Evolutionary conservation across 1,140 invertebrate genomes (phyloP), one percentile per base, ranked within the genome.

Genomic region (Drosophila ficusphila): DNA sequence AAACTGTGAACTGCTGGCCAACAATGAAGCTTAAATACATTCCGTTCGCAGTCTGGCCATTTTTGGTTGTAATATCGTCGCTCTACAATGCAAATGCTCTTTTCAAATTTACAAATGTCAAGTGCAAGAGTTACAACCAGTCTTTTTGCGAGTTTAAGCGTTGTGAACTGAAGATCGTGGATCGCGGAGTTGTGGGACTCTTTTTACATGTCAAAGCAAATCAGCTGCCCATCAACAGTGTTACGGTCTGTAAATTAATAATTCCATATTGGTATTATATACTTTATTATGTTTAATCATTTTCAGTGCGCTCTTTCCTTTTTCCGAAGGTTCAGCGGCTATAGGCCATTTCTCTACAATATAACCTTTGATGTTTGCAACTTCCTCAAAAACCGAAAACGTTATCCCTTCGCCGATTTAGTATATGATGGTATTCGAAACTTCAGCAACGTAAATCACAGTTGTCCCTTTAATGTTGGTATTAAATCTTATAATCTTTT

Each of bases 91-190:
- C 49, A 3, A 11, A 39, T 0, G 33, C 33, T 4, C 14, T 52
- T 1, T 39, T 52, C 5, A 52, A 39, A 16, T 39, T 39, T 7
- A 52, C 8, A 3, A 53, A 53, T n/a, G n/a, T 39, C 34, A 53
- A 53, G 34, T 53, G 49, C 31, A 52, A 5, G 0, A 39, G 34
- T 6, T 39, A 25, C 5, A 21, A 39, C 7, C 25, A 39, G 14
- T 53, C 49, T 0, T 53, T 18, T 4, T 53, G 34, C 6, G 34
- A 39, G 21, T 29, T 60, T 3, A 23, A 16, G 2, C 19, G 46
- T 18, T 78, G 71, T 11, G 46, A 75, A 12, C 29, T 78, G 0
- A 65, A 70, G 7, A 19, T 69, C 7, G 7, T 73, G 9, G 49
- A 49, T 2, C 73, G 73, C 4, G 56, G 61, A 7, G 34, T 38